phyloP scores from a whole-genome alignment of 2,113 vertebrate species.

The Oostethus manadensis region DNA sequence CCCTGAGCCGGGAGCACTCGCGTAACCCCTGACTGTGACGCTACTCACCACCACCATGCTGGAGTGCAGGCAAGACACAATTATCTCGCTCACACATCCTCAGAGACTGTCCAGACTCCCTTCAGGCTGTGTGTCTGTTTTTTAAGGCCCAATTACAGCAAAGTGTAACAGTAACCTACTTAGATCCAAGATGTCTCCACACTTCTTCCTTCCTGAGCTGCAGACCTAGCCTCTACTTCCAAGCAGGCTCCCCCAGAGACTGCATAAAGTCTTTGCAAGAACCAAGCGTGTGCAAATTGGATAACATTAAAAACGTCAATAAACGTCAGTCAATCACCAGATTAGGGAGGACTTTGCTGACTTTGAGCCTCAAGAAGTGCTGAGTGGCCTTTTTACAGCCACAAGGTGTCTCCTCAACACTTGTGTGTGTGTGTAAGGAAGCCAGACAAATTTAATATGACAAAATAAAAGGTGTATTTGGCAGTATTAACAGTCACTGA shows the following conservation, averaged over 20 bases:
- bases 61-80: no score
- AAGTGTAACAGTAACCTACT: constrained; percentile 43
- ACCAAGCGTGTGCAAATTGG: neutral
- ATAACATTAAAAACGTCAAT: constrained; percentile 20
- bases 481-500: no score
- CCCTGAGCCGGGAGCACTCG: no score
- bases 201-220: constrained; percentile 12
- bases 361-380: constrained; percentile 31
- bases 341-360: constrained; percentile 36
- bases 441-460: no score
- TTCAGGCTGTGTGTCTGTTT: constrained; percentile 30
- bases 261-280: neutral
- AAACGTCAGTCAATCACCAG: neutral
- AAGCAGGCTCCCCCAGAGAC: neutral
- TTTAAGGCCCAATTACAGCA: constrained; percentile 29
- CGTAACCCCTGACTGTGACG: no score
- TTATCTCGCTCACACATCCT: constrained; percentile 14
- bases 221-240: neutral
- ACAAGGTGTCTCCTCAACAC: constrained; percentile 56
- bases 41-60: no score
- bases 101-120: constrained; percentile 24
- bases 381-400: constrained; percentile 54
- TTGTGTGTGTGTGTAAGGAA: constrained; percentile 7
- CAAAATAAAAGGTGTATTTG: neutral
- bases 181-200: constrained; percentile 34